These are phyloP conservation scores for Rhabdomys pumilio DNA, from an alignment of 2,797 vertebrate species.

Conservation along the genomic window DNA sequence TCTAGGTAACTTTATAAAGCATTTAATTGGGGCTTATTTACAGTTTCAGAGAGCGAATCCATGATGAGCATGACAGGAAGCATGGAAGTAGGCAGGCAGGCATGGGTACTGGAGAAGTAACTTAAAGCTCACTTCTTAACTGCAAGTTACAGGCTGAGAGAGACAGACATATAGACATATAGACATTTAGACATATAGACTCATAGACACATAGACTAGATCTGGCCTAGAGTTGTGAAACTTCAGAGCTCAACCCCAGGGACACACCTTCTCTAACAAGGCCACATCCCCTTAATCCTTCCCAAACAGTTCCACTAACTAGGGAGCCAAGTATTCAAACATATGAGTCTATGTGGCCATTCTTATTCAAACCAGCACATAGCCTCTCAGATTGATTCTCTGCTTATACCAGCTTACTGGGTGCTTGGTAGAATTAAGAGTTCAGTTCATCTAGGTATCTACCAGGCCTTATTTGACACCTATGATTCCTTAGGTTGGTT, in stretches of 20 bases:
- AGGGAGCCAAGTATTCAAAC: not conserved
- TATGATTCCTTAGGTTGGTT: not conserved
- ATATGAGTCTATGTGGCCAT: not conserved
- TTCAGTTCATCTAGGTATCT: not conserved
- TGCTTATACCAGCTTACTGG: not conserved
- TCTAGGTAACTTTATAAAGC: not conserved
- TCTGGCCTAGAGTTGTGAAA: not conserved
- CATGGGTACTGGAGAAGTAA: not conserved
- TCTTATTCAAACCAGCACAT: not conserved
- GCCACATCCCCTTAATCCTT: not conserved
- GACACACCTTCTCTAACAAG: not conserved
- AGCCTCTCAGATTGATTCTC: not conserved
- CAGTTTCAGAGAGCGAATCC: not conserved
- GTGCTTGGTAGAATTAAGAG: not conserved
- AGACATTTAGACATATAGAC: not conserved
- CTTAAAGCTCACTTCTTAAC: not conserved
- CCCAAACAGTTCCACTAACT: constrained; percentile 1
- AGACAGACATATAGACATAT: not conserved
- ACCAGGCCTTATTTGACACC: not conserved
- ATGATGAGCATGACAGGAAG: not conserved
- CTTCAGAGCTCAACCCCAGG: not conserved
- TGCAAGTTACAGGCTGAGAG: not conserved
- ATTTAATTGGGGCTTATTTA: not conserved
- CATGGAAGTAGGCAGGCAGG: not conserved
- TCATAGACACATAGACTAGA: not conserved